phyloP scores from a whole-genome alignment of 2,888 invertebrate species.

The Tholera decimalis region DNA sequence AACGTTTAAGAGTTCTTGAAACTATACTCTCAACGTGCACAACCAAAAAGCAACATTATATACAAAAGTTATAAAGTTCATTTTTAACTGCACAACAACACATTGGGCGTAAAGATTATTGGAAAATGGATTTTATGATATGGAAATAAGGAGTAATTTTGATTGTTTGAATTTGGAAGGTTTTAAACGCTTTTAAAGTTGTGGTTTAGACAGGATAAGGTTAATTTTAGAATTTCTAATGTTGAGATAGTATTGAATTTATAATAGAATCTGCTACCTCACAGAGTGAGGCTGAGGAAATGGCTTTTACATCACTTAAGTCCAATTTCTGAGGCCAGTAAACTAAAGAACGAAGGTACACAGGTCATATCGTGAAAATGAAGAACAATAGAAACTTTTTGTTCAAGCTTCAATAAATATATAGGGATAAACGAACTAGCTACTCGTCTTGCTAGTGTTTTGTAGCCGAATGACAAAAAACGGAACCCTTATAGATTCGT shows the following conservation, averaged over 20 bases:
- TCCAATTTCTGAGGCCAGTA: not conserved
- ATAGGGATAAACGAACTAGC: too few species aligned
- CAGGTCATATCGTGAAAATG: too few species aligned
- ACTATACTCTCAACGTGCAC: constrained; percentile 19
- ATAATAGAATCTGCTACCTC: constrained; percentile 16
- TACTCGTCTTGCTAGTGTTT: too few species aligned
- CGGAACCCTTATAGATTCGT: too few species aligned
- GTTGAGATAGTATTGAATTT: constrained; percentile 21
- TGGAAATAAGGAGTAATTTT: not conserved
- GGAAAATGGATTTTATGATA: accelerated
- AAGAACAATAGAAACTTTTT: too few species aligned
- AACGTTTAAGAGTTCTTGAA: constrained; percentile 46
- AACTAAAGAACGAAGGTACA: too few species aligned
- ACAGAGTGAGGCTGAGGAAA: not conserved
- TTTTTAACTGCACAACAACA: not conserved
- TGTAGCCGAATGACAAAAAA: too few species aligned
- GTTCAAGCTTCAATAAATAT: too few species aligned
- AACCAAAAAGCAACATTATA: constrained; percentile 12
- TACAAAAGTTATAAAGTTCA: accelerated
- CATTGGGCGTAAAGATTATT: not conserved
- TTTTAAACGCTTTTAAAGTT: constrained; percentile 41
- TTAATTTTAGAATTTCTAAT: constrained; percentile 51
- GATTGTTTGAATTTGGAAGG: not conserved
- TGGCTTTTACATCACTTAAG: not conserved
- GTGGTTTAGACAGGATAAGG: constrained; percentile 46